A percentile compares a stretch with the other conserved stretches of the same genome.
phyloP scores from a whole-genome alignment of 2,797 vertebrate genomes.

The Glyptemys insculpta region DNA sequence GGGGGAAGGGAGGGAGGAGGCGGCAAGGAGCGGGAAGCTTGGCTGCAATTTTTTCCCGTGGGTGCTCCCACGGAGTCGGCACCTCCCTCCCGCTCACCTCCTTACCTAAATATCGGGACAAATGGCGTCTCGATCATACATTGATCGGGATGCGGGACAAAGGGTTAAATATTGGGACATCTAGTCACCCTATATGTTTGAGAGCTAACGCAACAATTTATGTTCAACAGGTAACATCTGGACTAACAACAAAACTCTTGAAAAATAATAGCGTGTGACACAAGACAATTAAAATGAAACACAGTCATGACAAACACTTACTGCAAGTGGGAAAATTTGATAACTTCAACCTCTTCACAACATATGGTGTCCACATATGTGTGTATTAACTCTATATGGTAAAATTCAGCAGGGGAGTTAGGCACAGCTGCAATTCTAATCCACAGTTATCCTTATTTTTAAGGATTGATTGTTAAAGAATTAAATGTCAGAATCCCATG shows the following conservation, averaged over 20 bases:
- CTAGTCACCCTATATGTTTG: not conserved
- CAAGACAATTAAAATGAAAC: conserved; percentile 20
- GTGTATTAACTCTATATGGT: not conserved
- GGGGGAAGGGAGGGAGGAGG: too few species aligned
- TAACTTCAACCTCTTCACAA: conserved; percentile 13
- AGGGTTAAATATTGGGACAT: too few species aligned
- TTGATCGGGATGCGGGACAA: too few species aligned
- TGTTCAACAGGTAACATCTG: not conserved
- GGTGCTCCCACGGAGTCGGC: too few species aligned
- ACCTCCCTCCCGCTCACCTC: too few species aligned
- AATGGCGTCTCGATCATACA: too few species aligned
- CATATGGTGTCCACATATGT: conserved; percentile 1
- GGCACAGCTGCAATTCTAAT: not conserved
- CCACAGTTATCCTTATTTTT: not conserved
- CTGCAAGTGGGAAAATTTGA: not conserved
- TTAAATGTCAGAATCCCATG: not conserved
- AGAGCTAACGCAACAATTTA: conserved; percentile 12
- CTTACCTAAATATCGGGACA: too few species aligned
- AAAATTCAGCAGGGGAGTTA: not conserved
- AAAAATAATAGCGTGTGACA: not conserved
- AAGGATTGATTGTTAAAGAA: not conserved
- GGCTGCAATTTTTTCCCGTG: too few species aligned
- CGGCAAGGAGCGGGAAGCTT: too few species aligned
- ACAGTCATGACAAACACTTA: not conserved
- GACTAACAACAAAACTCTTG: not conserved